phyloP scores from a whole-genome alignment of 2,888 invertebrate species.

The Sarcophaga caerulescens region DNA sequence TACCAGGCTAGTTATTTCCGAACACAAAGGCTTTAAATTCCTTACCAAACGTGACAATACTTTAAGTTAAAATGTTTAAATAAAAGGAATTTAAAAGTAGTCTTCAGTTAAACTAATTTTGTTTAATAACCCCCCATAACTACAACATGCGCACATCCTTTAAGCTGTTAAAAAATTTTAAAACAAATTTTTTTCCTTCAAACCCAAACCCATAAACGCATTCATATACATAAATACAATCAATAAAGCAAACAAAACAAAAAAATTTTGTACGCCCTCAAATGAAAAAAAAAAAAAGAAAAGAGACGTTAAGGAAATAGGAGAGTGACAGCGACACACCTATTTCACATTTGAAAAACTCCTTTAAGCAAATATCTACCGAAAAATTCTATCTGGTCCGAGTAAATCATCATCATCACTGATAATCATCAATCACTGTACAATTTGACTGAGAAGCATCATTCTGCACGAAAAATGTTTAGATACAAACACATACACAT shows the following conservation, averaged over 20 bases:
- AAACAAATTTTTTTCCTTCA: too few species aligned
- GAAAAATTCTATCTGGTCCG: constrained; percentile 9
- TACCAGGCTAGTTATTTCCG: too few species aligned
- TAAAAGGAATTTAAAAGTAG: too few species aligned
- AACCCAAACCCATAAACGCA: too few species aligned
- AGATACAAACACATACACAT: constrained; percentile 5
- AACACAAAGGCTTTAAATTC: too few species aligned
- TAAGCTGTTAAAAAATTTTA: too few species aligned
- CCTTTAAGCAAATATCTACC: background rate
- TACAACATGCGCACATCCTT: too few species aligned
- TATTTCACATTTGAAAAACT: constrained; percentile 11
- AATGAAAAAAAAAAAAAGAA: background rate
- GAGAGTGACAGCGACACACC: background rate
- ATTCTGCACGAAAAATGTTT: constrained; percentile 40
- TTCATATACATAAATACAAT: background rate
- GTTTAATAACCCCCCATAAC: too few species aligned
- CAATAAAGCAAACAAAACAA: background rate
- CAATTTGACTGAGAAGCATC: constrained; percentile 44
- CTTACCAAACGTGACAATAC: too few species aligned
- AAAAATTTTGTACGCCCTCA: background rate
- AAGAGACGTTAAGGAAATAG: background rate
- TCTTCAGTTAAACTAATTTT: too few species aligned
- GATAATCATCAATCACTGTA: constrained; percentile 63
- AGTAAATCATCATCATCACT: constrained; percentile 52
- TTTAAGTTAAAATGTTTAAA: too few species aligned